These are phyloP conservation scores for Pachliopta kotzebuea DNA, from an alignment of 2,888 invertebrate species.

Conservation along the genomic window DNA sequence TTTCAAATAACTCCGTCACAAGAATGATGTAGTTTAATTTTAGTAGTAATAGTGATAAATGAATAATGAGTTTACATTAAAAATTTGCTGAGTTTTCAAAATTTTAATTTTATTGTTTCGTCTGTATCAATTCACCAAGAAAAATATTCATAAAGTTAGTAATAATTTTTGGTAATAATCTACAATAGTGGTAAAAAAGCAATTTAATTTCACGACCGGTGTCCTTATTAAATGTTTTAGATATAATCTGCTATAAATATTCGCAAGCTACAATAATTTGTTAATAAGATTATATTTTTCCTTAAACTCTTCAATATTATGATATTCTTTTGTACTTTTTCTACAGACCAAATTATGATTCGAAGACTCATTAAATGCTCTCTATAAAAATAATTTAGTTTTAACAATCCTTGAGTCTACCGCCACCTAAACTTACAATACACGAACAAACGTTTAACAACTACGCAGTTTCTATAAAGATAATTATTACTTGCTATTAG, in stretches of 20 bases:
- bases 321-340: conserved; percentile 24
- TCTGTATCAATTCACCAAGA: too few relatives aligned
- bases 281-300: conserved; percentile 6
- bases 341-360: conserved; percentile 13
- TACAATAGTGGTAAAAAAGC: too few relatives aligned
- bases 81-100: too few relatives aligned
- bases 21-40: too few relatives aligned
- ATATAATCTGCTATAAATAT: conserved; percentile 4
- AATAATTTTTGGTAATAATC: too few relatives aligned
- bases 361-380: conserved; percentile 18
- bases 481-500: conserved; percentile 1
- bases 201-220: too few relatives aligned
- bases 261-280: conserved; percentile 3
- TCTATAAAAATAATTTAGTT: conserved; percentile 24
- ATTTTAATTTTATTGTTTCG: too few relatives aligned
- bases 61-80: too few relatives aligned
- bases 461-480: conserved; percentile 11
- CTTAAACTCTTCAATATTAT: conserved; percentile 9
- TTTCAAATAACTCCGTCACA: too few relatives aligned
- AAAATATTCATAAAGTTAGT: too few relatives aligned
- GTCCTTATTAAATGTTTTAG: neutral
- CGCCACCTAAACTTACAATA: conserved; percentile 11
- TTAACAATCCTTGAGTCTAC: conserved; percentile 18
- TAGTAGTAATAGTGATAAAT: too few relatives aligned
- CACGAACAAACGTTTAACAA: conserved; percentile 28